Percentiles rank a stretch among this genome's conserved stretches.
phyloP scores from a whole-genome alignment of 2,797 vertebrate genomes.

The Myripristis jacobus region DNA sequence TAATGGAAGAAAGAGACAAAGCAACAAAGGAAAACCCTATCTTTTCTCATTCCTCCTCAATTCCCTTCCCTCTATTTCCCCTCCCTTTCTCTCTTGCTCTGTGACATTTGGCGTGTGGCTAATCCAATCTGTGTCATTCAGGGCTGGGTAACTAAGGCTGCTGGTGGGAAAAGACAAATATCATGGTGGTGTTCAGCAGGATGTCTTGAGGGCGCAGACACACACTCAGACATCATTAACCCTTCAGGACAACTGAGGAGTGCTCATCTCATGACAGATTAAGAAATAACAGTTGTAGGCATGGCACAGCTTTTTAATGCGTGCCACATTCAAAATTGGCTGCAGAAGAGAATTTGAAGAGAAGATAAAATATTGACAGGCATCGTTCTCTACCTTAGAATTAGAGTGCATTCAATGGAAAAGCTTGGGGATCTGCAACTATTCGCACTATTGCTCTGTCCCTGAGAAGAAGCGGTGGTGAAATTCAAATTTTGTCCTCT shows the following conservation, averaged over 20 bases:
- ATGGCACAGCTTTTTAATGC: neutral
- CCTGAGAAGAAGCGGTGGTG: constrained; percentile 17
- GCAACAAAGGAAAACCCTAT: constrained; percentile 70
- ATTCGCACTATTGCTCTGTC: constrained; percentile 30
- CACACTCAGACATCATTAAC: constrained; percentile 57
- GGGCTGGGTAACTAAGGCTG: constrained; percentile 60
- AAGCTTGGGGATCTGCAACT: constrained; percentile 30
- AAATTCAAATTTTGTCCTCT: constrained; percentile 56
- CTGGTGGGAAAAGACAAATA: constrained; percentile 73
- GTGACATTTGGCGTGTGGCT: constrained; percentile 78
- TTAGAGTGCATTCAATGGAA: constrained; percentile 33
- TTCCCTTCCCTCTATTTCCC: neutral
- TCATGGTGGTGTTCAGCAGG: constrained; percentile 52
- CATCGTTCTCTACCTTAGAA: constrained; percentile 13
- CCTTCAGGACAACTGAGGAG: constrained; percentile 35
- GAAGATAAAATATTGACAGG: constrained; percentile 22
- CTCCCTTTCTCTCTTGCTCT: constrained; percentile 47
- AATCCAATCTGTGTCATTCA: constrained; percentile 80
- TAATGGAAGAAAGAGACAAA: constrained; percentile 55
- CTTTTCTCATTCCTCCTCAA: constrained; percentile 62
- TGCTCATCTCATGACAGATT: constrained; percentile 23
- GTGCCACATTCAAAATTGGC: neutral
- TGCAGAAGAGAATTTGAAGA: constrained; percentile 12
- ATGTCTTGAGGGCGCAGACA: constrained; percentile 51
- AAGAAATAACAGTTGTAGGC: neutral